Evolutionary conservation across 1,140 invertebrate genomes (phyloP).

Genomic region (Galendromus occidentalis): DNA sequence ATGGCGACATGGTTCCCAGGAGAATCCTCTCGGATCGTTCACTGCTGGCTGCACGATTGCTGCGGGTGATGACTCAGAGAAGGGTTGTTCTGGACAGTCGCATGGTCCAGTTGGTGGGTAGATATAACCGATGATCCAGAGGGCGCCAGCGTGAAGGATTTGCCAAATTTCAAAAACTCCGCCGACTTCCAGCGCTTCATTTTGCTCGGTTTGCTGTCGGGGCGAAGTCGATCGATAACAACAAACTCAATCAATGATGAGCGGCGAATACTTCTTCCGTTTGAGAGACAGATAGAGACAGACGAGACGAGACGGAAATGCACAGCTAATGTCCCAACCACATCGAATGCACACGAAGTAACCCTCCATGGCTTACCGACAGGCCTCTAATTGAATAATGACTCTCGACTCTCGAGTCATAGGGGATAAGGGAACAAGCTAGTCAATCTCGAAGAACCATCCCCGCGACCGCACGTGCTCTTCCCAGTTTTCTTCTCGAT

Average conservation of each 20-base stretch:
- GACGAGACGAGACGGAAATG: neutral
- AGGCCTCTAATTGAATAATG: too few relatives aligned
- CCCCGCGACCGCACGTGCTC: too few relatives aligned
- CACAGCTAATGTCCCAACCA: neutral
- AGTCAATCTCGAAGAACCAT: too few relatives aligned
- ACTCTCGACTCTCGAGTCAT: too few relatives aligned
- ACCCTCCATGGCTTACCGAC: too few relatives aligned
- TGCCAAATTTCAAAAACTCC: neutral
- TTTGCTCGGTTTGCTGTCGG: neutral
- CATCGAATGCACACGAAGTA: neutral
- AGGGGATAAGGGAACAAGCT: too few relatives aligned
- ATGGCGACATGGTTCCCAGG: neutral
- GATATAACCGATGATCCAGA: neutral
- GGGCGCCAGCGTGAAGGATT: constrained; percentile 4
- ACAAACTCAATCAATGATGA: too few relatives aligned
- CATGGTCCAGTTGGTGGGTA: neutral
- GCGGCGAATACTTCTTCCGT: too few relatives aligned
- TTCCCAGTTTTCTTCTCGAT: neutral
- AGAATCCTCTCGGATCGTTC: neutral
- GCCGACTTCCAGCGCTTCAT: neutral
- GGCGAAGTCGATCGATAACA: too few relatives aligned
- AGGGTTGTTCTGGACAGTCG: neutral
- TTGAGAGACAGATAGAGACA: neutral
- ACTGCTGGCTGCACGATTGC: neutral
- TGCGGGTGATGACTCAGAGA: neutral